Evolutionary conservation across 2,888 invertebrate genomes (phyloP).

Genomic region (Trypoxylon attenuatum): DNA sequence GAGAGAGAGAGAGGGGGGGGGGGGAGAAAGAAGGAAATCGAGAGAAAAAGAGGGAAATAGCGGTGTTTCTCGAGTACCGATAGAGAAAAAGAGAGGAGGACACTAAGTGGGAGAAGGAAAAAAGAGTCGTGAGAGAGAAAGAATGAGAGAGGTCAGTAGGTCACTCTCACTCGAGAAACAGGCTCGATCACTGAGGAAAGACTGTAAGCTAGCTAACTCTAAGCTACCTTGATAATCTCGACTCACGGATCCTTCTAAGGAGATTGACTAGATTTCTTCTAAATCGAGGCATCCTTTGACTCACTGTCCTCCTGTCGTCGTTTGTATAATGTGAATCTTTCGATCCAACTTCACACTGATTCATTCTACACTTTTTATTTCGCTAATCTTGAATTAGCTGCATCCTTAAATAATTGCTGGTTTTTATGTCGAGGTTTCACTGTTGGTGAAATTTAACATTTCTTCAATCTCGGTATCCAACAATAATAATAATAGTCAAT

Average conservation of each 20-base stretch:
- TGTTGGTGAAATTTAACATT: no score
- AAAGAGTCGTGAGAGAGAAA: slow-evolving; percentile 4
- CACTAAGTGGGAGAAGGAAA: not conserved
- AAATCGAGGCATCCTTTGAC: slow-evolving; percentile 10
- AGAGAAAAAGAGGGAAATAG: slow-evolving; percentile 4
- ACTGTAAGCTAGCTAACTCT: slow-evolving; percentile 19
- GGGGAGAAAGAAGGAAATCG: not conserved
- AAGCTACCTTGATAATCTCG: slow-evolving; percentile 15
- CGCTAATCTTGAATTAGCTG: no score
- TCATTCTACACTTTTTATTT: no score
- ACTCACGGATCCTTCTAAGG: slow-evolving; percentile 26
- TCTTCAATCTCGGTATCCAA: no score
- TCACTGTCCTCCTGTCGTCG: not conserved
- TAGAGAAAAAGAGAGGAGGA: not conserved
- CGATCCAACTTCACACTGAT: no score
- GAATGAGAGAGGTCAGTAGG: slow-evolving; percentile 69
- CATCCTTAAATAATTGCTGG: no score
- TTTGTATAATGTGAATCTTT: no score
- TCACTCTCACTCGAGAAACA: slow-evolving; percentile 68
- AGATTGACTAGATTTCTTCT: slow-evolving; percentile 15
- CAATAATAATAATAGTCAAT: no score
- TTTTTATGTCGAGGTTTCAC: no score
- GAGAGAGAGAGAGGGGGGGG: no score
- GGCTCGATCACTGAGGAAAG: slow-evolving; percentile 32
- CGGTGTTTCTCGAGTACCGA: no score